These are phyloP conservation scores for Helicolenus hilgendorfi DNA, from an alignment of 2,797 vertebrate species.

Conservation along the genomic window DNA sequence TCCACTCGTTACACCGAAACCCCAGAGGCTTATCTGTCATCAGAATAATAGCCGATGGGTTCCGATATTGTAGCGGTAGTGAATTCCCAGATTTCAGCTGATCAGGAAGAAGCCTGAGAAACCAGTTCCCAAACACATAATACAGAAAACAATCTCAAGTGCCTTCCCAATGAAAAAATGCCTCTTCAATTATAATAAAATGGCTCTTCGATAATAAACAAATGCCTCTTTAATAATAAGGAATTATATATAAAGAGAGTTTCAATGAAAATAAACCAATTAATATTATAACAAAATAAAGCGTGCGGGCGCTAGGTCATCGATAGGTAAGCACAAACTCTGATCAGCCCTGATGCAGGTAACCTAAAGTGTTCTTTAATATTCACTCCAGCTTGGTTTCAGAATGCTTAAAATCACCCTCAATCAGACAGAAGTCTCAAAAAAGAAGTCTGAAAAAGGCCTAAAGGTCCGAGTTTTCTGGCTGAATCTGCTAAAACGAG, in stretches of 20 bases:
- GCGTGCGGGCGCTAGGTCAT: not conserved
- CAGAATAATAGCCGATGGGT: too few species aligned
- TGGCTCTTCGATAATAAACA: not conserved
- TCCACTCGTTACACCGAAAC: rapidly evolving
- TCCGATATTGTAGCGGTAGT: too few species aligned
- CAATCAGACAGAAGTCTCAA: too few species aligned
- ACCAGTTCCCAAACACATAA: not conserved
- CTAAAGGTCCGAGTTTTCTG: not conserved
- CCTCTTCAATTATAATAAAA: not conserved
- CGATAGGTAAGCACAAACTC: too few species aligned
- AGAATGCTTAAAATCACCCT: not conserved
- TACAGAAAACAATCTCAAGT: not conserved
- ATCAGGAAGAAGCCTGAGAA: too few species aligned
- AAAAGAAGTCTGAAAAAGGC: not conserved
- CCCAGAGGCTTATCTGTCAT: too few species aligned
- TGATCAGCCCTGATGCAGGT: not conserved
- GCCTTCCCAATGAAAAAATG: not conserved
- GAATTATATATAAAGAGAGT: not conserved
- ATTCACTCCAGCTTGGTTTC: not conserved
- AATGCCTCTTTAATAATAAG: not conserved
- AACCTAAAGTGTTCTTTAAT: not conserved
- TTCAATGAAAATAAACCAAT: not conserved
- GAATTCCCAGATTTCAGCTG: too few species aligned
- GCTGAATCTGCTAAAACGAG: not conserved
- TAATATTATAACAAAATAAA: not conserved